Conservation (phyloP, 2,888 invertebrate genomes). For the Tipula unca region DNA sequence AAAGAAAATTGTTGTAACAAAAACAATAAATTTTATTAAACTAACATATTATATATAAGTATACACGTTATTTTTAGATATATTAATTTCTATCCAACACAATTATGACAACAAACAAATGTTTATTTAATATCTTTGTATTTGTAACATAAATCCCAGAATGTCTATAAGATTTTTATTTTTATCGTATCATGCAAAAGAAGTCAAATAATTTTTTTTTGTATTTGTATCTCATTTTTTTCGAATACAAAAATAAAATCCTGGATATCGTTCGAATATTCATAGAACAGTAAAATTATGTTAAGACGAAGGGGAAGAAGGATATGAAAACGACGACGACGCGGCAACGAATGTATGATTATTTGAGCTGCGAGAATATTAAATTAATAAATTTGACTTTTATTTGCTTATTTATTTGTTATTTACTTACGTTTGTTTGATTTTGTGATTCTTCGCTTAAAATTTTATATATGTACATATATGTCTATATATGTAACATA, state of each 20-base stretch:
- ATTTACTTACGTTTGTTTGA: not conserved
- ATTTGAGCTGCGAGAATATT: not conserved
- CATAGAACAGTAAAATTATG: not conserved
- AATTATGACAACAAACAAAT: not conserved
- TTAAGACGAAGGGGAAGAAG: not conserved
- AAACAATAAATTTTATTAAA: not conserved
- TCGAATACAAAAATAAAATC: not conserved
- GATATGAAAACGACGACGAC: not conserved
- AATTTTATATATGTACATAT: not conserved
- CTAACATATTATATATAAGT: no score
- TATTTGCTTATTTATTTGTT: not conserved
- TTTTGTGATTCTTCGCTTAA: not conserved
- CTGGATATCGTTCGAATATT: not conserved
- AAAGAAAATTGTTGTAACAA: not conserved
- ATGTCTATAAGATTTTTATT: not conserved
- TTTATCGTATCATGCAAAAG: not conserved
- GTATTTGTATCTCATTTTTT: not conserved
- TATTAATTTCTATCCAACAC: not conserved
- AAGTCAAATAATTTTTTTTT: not conserved
- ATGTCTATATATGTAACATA: not conserved
- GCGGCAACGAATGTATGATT: not conserved
- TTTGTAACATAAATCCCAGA: not conserved
- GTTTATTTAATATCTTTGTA: not conserved
- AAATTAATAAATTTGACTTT: slow-evolving; percentile 14
- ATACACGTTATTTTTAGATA: not conserved